These are phyloP conservation scores for Perognathus longimembris DNA, from an alignment of 2,113 vertebrate genomes.

Conservation along the genomic window DNA sequence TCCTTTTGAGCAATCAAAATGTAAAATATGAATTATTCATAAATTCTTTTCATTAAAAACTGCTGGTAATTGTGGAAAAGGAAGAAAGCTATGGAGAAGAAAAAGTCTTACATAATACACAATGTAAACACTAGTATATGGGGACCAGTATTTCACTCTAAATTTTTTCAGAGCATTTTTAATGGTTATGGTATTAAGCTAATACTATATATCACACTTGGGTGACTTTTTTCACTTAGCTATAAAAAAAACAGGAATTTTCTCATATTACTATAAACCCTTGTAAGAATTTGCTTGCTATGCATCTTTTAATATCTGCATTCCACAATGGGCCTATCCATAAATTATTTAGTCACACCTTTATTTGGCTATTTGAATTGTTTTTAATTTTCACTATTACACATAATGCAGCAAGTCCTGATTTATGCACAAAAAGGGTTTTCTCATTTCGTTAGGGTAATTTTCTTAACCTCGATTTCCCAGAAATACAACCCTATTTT, in stretches of 20 bases:
- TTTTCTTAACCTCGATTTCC: constrained; percentile 54
- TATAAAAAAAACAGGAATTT: constrained; percentile 44
- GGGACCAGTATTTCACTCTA: constrained; percentile 9
- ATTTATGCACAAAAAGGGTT: constrained; percentile 5
- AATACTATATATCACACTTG: constrained; percentile 38
- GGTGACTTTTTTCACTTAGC: constrained; percentile 32
- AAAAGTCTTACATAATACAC: not conserved
- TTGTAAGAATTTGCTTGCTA: constrained; percentile 31
- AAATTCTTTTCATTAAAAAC: constrained; percentile 27
- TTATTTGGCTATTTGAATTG: constrained; percentile 14
- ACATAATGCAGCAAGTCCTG: not conserved
- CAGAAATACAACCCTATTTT: constrained; percentile 26
- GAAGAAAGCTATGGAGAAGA: not conserved
- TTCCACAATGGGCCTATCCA: constrained; percentile 20
- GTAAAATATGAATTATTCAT: not conserved
- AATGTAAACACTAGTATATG: constrained; percentile 42
- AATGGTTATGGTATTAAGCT: constrained; percentile 33
- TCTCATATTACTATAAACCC: constrained; percentile 48
- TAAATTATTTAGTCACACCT: constrained; percentile 44
- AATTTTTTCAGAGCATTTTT: constrained; percentile 48
- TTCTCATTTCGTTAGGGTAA: constrained; percentile 49
- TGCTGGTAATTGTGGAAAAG: constrained; percentile 36
- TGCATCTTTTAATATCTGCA: constrained; percentile 55
- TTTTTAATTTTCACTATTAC: constrained; percentile 57
- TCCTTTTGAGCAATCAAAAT: constrained; percentile 13